These are phyloP conservation scores for Marronus borbonicus DNA, from an alignment of 2,888 invertebrate species.

Conservation along the genomic window DNA sequence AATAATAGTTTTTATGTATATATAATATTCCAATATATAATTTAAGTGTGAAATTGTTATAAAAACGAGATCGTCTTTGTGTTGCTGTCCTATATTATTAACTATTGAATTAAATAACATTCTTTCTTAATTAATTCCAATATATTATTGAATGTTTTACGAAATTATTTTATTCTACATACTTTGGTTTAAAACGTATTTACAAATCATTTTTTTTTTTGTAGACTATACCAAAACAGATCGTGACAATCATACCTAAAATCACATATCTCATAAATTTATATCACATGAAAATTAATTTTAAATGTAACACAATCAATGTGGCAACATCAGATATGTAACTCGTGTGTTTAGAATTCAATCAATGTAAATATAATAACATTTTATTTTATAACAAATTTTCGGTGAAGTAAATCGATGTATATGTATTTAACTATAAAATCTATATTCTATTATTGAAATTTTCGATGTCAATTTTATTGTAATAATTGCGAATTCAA, in stretches of 20 bases:
- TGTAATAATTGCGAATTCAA: constrained; percentile 19
- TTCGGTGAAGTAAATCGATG: constrained; percentile 49
- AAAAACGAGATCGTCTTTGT: neutral
- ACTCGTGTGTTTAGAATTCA: constrained; percentile 13
- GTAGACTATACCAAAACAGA: constrained; percentile 6
- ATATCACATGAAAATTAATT: neutral
- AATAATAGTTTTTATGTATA: constrained; percentile 22
- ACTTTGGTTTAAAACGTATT: neutral
- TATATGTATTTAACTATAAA: constrained; percentile 39
- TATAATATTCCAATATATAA: constrained; percentile 20
- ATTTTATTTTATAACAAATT: constrained; percentile 41
- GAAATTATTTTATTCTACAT: neutral
- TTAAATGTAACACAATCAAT: constrained; percentile 30
- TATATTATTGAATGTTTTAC: constrained; percentile 4
- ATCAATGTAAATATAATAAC: constrained; percentile 33
- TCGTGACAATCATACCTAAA: constrained; percentile 8
- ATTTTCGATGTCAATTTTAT: constrained; percentile 30
- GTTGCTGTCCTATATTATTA: neutral
- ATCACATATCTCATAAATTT: neutral
- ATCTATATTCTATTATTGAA: constrained; percentile 52
- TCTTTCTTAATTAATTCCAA: neutral
- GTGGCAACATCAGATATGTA: constrained; percentile 35
- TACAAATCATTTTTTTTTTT: neutral
- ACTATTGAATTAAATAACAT: neutral
- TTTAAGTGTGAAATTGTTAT: constrained; percentile 1